Evolutionary conservation across 2,888 invertebrate genomes (phyloP).

Genomic region (Cecidostiba fungosa): DNA sequence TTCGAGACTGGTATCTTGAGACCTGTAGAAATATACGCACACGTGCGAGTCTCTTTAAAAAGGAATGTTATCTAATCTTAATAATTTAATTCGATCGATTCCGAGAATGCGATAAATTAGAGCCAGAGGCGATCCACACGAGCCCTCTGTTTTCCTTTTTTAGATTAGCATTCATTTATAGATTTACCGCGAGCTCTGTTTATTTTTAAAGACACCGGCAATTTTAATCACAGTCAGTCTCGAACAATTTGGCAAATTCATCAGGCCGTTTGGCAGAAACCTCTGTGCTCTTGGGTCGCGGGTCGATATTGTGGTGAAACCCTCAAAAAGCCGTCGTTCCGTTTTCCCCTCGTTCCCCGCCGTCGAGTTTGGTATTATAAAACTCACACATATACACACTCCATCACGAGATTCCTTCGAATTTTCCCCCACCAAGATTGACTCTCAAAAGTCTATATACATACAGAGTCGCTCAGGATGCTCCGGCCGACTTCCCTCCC

Average conservation of each 20-base stretch:
- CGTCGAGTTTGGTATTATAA: no score
- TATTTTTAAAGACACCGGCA: background rate
- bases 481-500: constrained; percentile 27
- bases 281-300: background rate
- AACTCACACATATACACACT: background rate
- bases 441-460: background rate
- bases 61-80: no score
- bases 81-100: no score
- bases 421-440: constrained; percentile 10
- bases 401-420: constrained; percentile 34
- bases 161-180: background rate
- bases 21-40: no score
- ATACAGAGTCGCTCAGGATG: background rate
- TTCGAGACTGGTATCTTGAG: no score
- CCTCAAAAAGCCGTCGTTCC: background rate
- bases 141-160: background rate
- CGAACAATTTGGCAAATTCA: background rate
- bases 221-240: background rate
- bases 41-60: no score
- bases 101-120: background rate
- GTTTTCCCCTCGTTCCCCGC: background rate
- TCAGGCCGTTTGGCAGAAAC: background rate
- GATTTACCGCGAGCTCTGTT: background rate
- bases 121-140: background rate
- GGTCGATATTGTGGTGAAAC: background rate